Base-by-base conservation (phyloP, 2,113 vertebrate genomes). In the Mobula birostris region DNA sequence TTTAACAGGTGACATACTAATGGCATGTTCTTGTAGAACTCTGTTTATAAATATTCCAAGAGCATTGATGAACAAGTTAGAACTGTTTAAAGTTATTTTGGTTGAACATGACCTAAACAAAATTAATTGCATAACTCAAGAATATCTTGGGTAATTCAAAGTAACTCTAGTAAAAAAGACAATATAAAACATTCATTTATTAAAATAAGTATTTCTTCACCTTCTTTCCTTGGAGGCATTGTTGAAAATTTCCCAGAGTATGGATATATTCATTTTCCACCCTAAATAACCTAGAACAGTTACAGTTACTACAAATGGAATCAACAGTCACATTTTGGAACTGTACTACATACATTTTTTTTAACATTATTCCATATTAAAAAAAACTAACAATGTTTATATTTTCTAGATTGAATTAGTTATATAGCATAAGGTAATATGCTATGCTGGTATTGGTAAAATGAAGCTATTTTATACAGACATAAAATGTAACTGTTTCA, bases 161-260 rank as follows among this genome's bases (percentile, higher is more conserved):
- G 17, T 66, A 66, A 63, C 29, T 88, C 29, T 32, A 32, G 61
- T 66, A 90, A 61, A 90, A 90, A 90, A 66, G 29, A 90, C 12
- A 90, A 32, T 90, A 90, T 90, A 90, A 90, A 90, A 90, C 85
- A 66, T 78, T 11, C 29, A 32, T 19, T 90, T 66, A 88, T 88
- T 63, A 66, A 88, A 88, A 88, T 88, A 90, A 87, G 29, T 12
- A 5, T 7, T 87, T 87, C 14, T 90, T 90, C 1, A 32, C 63
- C 40, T 68, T 90, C 66, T 14, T 66, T 63, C 61, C 40, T 29
- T 36, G 85, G 63, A 66, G 7, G n/a, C n/a, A 14, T 63, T 88
- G 56, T 66, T 88, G 85, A 88, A 12, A 29, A 2, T n/a, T 90
- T 68, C n/a, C 29, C 12, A 32, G n/a, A 61, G n/a, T 63, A 66